These are phyloP conservation scores for Drosophila murphyi DNA, from an alignment of 1,140 invertebrate species.

Conservation along the genomic window DNA sequence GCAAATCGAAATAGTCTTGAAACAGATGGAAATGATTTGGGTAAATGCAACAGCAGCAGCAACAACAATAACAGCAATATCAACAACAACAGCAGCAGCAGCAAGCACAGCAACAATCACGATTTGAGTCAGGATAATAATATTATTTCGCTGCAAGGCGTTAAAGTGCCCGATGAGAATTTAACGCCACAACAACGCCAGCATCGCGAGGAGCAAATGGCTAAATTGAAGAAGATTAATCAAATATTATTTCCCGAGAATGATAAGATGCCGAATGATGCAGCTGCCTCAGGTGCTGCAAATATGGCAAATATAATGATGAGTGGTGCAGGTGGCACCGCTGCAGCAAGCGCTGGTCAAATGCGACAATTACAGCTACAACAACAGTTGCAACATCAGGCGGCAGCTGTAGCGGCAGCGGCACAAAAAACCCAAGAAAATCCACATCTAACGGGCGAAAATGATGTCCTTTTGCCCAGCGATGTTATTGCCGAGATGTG, in stretches of 20 bases:
- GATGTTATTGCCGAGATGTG: slow-evolving; percentile 61
- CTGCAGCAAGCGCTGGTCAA: slow-evolving; percentile 22
- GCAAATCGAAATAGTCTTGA: slow-evolving; percentile 44
- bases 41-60: slow-evolving; percentile 31
- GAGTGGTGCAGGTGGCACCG: slow-evolving; percentile 38
- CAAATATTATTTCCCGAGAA: slow-evolving; percentile 95
- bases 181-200: slow-evolving; percentile 97
- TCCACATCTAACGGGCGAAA: slow-evolving; percentile 23
- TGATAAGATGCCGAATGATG: slow-evolving; percentile 51
- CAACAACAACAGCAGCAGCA: slow-evolving; percentile 33
- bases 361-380: slow-evolving; percentile 53
- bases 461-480: slow-evolving; percentile 50
- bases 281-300: not conserved
- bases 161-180: slow-evolving; percentile 98
- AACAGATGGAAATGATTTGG: not conserved
- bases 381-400: slow-evolving; percentile 17
- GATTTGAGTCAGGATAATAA: slow-evolving; percentile 69
- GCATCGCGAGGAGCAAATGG: slow-evolving; percentile 95
- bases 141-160: slow-evolving; percentile 88
- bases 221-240: slow-evolving; percentile 96
- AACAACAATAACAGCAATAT: not conserved
- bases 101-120: not conserved
- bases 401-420: slow-evolving; percentile 28
- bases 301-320: slow-evolving; percentile 51
- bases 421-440: slow-evolving; percentile 30